Conservation (phyloP, 2,888 invertebrate genomes). For the Clanis bilineata region DNA sequence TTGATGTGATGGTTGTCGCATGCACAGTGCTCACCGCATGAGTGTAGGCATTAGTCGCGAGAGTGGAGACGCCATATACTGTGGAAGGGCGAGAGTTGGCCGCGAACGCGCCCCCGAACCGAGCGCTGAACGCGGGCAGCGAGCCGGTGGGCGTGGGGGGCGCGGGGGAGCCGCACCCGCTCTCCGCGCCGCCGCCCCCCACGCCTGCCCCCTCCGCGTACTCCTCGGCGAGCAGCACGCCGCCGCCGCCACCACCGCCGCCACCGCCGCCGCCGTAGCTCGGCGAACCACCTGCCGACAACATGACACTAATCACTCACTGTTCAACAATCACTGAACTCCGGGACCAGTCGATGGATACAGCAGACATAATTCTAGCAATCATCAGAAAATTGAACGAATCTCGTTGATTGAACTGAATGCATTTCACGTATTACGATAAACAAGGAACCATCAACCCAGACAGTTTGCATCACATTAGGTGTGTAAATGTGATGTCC, state of each 20-base stretch:
- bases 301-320: not conserved
- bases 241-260: constrained; percentile 37
- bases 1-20: no score
- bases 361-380: not conserved
- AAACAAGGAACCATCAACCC: no score
- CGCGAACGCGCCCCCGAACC: constrained; percentile 73
- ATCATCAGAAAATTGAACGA: not conserved
- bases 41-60: constrained; percentile 50
- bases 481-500: no score
- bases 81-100: constrained; percentile 54
- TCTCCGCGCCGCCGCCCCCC: constrained; percentile 37
- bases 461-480: no score
- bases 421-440: no score
- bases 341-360: no score
- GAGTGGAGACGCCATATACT: constrained; percentile 52
- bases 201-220: constrained; percentile 38
- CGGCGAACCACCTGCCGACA: constrained; percentile 56
- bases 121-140: constrained; percentile 80
- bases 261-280: constrained; percentile 46
- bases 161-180: constrained; percentile 43
- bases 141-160: constrained; percentile 49
- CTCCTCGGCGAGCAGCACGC: constrained; percentile 44
- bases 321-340: not conserved
- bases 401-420: no score
- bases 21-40: constrained; percentile 54